Conservation (phyloP, 2,888 invertebrate genomes). For the Epirrhoe alternata region DNA sequence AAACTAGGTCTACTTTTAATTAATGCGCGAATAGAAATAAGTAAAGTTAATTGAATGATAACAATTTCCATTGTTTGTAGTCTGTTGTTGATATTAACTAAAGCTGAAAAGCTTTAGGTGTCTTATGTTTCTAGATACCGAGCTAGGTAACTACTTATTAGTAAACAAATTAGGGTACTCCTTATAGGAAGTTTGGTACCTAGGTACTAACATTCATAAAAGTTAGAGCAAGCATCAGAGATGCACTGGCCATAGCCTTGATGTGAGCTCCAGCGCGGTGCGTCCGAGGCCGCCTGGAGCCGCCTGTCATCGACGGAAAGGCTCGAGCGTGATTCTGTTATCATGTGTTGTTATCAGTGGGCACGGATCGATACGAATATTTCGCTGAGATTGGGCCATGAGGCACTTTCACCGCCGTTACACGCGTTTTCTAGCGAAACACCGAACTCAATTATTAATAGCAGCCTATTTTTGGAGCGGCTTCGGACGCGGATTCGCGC, state of each 20-base stretch:
- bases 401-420: constrained; percentile 88
- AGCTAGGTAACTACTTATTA: background rate
- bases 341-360: constrained; percentile 72
- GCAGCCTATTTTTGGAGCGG: constrained; percentile 85
- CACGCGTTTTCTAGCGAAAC: constrained; percentile 86
- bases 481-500: constrained; percentile 82
- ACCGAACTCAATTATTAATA: constrained; percentile 86
- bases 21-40: no score
- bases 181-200: background rate
- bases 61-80: no score
- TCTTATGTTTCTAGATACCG: no score
- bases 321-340: constrained; percentile 62
- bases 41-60: no score
- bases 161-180: background rate
- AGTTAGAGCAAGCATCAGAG: background rate
- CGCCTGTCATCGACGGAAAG: constrained; percentile 34
- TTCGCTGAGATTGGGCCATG: constrained; percentile 76
- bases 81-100: no score
- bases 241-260: constrained; percentile 7
- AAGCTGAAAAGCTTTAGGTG: no score
- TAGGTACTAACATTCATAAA: background rate
- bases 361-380: constrained; percentile 80
- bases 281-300: constrained; percentile 11
- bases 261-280: constrained; percentile 3
- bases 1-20: no score